Percentiles rank a stretch among this genome's conserved stretches.
Evolutionary conservation across 1,140 invertebrate genomes (phyloP).

Genomic region (Caenorhabditis tropicalis): DNA sequence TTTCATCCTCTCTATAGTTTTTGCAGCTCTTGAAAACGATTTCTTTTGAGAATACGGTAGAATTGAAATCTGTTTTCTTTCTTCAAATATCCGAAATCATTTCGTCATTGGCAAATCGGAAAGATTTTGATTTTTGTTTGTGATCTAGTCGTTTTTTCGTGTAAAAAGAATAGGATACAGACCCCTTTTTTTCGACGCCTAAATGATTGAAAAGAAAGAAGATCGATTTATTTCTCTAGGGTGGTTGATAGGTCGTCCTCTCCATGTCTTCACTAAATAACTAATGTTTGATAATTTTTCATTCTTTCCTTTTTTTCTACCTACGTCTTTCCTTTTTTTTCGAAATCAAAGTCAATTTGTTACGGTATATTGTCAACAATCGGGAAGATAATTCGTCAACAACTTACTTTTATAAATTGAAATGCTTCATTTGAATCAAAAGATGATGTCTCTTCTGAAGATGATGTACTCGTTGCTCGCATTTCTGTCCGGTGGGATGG

Average conservation of each 20-base stretch:
- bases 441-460: slow-evolving; percentile 7
- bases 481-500: slow-evolving; percentile 6
- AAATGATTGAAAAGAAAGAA: slow-evolving; percentile 10
- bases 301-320: background rate
- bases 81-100: no score
- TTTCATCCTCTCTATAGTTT: no score
- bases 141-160: background rate
- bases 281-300: slow-evolving; percentile 16
- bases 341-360: background rate
- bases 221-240: slow-evolving; percentile 9
- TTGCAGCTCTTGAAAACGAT: no score
- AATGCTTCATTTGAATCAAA: slow-evolving; percentile 13
- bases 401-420: slow-evolving; percentile 5
- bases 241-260: slow-evolving; percentile 1
- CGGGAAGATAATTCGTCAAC: background rate
- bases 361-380: background rate
- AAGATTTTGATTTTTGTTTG: no score
- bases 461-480: background rate
- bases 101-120: no score
- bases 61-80: no score
- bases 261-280: background rate
- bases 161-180: background rate
- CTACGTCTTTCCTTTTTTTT: background rate
- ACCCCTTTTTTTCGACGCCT: background rate
- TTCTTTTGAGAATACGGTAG: no score